phyloP scores from a whole-genome alignment of 1,140 invertebrate genomes.

The Drosophila sproati region DNA sequence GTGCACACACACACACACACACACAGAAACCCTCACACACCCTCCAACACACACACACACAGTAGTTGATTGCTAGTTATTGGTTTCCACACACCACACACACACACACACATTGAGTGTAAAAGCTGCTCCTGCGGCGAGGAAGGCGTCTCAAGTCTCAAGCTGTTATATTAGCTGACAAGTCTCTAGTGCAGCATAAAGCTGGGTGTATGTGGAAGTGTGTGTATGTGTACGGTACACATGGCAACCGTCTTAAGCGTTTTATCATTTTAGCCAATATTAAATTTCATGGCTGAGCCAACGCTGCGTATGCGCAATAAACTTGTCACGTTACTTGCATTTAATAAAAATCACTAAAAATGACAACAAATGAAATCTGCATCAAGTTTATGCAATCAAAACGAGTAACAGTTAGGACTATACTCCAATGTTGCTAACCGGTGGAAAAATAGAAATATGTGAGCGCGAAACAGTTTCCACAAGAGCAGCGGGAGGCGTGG shows the following conservation, averaged over 20 bases:
- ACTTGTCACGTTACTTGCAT: conserved; percentile 75
- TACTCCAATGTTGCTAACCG: conserved; percentile 6
- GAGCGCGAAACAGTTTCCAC: conserved; percentile 22
- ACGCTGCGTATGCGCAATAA: conserved; percentile 77
- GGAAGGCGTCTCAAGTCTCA: conserved; percentile 50
- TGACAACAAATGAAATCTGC: conserved; percentile 75
- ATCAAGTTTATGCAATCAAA: conserved; percentile 79
- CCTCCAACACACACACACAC: conserved; percentile 6
- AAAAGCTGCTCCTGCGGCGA: conserved; percentile 15
- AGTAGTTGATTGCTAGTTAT: conserved; percentile 68
- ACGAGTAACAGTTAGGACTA: conserved; percentile 53
- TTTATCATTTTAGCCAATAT: conserved; percentile 57
- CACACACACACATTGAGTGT: conserved; percentile 23
- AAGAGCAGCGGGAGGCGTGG: conserved; percentile 14
- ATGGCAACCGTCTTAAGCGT: conserved; percentile 37
- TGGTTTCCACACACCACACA: conserved; percentile 44
- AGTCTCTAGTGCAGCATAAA: conserved; percentile 41
- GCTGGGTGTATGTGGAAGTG: neutral
- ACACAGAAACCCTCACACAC: neutral
- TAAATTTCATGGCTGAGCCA: conserved; percentile 57
- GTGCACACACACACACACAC: conserved; percentile 12
- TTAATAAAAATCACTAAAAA: conserved; percentile 80
- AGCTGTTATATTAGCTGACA: conserved; percentile 78
- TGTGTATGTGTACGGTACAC: neutral
- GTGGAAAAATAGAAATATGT: conserved; percentile 17